A percentile compares a stretch with the other conserved stretches of the same genome.
Conservation (phyloP, 2,888 invertebrate species). For the Drosophila neotestacea region DNA sequence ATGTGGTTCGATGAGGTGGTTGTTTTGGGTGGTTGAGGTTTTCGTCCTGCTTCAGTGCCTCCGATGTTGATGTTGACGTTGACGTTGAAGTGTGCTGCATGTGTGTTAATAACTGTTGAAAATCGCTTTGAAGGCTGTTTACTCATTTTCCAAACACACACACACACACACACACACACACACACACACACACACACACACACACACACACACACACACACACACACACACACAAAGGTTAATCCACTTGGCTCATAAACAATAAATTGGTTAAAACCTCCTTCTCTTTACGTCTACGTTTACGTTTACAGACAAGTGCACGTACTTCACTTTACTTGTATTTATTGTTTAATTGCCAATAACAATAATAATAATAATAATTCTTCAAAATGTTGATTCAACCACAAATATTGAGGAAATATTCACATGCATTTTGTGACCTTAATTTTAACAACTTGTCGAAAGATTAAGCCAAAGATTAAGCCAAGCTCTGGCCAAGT, state of each 20-base stretch:
- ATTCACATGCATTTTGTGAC: conserved; percentile 61
- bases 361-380: conserved; percentile 13
- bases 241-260: conserved; percentile 28
- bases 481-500: conserved; percentile 4
- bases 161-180: conserved; percentile 67
- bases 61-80: conserved; percentile 1
- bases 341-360: conserved; percentile 52
- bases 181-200: conserved; percentile 24
- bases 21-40: conserved; percentile 23
- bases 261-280: conserved; percentile 43
- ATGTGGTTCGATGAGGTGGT: conserved; percentile 12
- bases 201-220: too few species aligned
- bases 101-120: conserved; percentile 74
- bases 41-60: conserved; percentile 77
- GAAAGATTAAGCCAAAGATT: conserved; percentile 44
- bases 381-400: conserved; percentile 18
- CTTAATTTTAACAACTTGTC: conserved; percentile 50
- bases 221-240: conserved; percentile 36
- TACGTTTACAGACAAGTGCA: neutral
- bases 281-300: conserved; percentile 6
- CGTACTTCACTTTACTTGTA: neutral
- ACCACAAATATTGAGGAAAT: conserved; percentile 75
- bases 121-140: conserved; percentile 65
- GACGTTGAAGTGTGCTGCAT: conserved; percentile 21
- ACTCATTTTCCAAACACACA: conserved; percentile 63